These are phyloP conservation scores for Temnothorax longispinosus DNA, from an alignment of 1,140 invertebrate genomes.

Conservation along the genomic window DNA sequence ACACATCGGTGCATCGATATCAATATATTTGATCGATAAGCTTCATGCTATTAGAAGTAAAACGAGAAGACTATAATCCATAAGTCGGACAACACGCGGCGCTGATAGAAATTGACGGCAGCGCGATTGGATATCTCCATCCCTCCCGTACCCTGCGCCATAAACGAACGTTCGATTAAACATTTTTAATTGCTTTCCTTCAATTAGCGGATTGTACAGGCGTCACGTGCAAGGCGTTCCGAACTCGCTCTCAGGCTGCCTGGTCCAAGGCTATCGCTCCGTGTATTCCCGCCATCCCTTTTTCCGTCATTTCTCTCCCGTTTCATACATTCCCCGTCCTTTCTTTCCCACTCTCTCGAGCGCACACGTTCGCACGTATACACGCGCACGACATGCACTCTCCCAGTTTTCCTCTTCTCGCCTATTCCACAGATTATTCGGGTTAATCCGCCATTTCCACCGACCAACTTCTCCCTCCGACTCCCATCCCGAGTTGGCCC, in stretches of 20 bases:
- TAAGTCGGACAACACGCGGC: slow-evolving; percentile 22
- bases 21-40: slow-evolving; percentile 29
- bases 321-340: background rate
- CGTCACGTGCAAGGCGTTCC: slow-evolving; percentile 29
- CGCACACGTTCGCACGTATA: slow-evolving; percentile 8
- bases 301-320: slow-evolving; percentile 31
- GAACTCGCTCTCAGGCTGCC: slow-evolving; percentile 31
- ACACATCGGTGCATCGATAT: background rate
- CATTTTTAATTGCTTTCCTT: slow-evolving; percentile 73
- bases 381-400: background rate
- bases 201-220: slow-evolving; percentile 59
- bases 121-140: slow-evolving; percentile 27
- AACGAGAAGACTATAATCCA: slow-evolving; percentile 13
- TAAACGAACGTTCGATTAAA: slow-evolving; percentile 71
- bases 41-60: background rate
- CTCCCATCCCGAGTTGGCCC: slow-evolving; percentile 13
- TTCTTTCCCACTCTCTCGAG: background rate
- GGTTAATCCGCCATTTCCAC: slow-evolving; percentile 65
- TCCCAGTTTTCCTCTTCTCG: slow-evolving; percentile 41
- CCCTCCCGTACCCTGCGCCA: background rate
- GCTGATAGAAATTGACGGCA: slow-evolving; percentile 26
- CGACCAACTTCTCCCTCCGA: slow-evolving; percentile 30
- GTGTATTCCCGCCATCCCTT: slow-evolving; percentile 22
- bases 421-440: slow-evolving; percentile 63
- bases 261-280: slow-evolving; percentile 30